Evolutionary conservation across 2,113 vertebrate species (phyloP).

Genomic region (Bufo bufo): DNA sequence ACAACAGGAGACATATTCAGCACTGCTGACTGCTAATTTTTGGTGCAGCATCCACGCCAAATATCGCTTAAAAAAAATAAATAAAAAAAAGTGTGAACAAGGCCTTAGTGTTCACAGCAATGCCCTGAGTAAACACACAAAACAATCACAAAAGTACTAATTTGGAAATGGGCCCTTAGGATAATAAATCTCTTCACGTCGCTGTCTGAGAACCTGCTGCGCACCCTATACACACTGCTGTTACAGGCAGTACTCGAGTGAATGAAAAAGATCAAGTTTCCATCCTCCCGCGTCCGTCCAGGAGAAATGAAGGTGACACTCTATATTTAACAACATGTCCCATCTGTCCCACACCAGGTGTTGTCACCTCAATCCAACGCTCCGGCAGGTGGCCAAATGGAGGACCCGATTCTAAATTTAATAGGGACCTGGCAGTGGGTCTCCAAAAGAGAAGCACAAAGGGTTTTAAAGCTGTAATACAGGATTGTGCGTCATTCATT

Average conservation of each 20-base stretch:
- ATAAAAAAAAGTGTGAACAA: no score
- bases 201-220: background rate
- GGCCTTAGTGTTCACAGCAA: no score
- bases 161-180: background rate
- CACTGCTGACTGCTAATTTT: no score
- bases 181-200: background rate
- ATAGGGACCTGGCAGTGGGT: background rate
- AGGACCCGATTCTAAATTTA: constrained; percentile 41
- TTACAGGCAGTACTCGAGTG: background rate
- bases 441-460: background rate
- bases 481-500: background rate
- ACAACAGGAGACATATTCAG: no score
- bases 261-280: constrained; percentile 42
- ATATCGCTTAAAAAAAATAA: no score
- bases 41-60: no score
- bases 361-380: constrained; percentile 40
- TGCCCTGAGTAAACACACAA: background rate
- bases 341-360: constrained; percentile 48
- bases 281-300: background rate
- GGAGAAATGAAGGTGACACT: constrained; percentile 47
- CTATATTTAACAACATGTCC: constrained; percentile 39
- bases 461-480: background rate
- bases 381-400: constrained; percentile 43
- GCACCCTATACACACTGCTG: background rate
- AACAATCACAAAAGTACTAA: background rate